phyloP scores from a whole-genome alignment of 2,797 vertebrate genomes.

The Bradypus variegatus region DNA sequence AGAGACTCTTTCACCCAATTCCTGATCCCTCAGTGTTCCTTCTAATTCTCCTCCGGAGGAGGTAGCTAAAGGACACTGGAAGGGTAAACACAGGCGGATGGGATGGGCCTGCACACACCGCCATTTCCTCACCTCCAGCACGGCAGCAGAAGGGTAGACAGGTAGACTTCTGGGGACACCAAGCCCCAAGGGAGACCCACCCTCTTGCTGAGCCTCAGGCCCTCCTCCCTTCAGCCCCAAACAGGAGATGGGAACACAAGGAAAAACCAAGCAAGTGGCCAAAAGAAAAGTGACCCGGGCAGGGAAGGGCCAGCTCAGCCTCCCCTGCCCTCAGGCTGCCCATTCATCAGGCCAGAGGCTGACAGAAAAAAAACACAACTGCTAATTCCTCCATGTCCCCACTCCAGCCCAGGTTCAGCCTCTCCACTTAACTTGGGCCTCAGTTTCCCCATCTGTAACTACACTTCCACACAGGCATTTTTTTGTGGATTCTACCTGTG shows the following conservation, averaged over 20 bases:
- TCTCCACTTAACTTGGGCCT: not conserved
- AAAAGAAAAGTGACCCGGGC: not conserved
- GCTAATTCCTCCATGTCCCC: not conserved
- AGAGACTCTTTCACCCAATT: slow-evolving; percentile 59
- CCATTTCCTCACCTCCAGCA: slow-evolving; percentile 44
- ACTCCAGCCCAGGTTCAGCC: not conserved
- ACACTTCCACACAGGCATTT: not conserved
- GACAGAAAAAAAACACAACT: no score
- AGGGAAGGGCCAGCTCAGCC: not conserved
- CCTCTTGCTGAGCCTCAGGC: not conserved
- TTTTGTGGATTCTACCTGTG: not conserved
- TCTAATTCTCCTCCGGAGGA: slow-evolving; percentile 42
- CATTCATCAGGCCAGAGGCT: not conserved
- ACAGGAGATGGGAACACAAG: not conserved
- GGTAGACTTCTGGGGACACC: not conserved
- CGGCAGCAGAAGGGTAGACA: not conserved
- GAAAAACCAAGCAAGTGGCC: slow-evolving; percentile 8
- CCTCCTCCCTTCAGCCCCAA: not conserved
- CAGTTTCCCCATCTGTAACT: slow-evolving; percentile 9
- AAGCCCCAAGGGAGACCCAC: slow-evolving; percentile 17
- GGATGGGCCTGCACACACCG: slow-evolving; percentile 14
- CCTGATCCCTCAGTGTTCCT: slow-evolving; percentile 53
- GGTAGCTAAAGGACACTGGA: slow-evolving; percentile 55
- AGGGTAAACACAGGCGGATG: slow-evolving; percentile 40
- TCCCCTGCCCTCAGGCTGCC: slow-evolving; percentile 11